Conservation (phyloP, 1,140 invertebrate genomes). For the Aphaenogaster ashmeadi region DNA sequence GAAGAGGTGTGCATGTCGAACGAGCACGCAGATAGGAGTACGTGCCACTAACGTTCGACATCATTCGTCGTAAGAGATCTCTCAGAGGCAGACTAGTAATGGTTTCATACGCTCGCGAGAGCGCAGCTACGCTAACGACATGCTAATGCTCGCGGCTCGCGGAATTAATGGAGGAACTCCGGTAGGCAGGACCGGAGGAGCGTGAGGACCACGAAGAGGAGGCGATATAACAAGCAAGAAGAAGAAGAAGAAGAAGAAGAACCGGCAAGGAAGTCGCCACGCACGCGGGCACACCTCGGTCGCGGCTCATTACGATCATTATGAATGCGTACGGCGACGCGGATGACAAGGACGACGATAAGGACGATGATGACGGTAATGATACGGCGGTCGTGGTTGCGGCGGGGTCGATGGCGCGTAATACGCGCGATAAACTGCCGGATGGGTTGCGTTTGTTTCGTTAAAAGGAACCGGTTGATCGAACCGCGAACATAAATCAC, state of each 20-base stretch:
- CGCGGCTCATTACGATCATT: slow-evolving; percentile 68
- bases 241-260: slow-evolving; percentile 15
- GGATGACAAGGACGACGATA: slow-evolving; percentile 60
- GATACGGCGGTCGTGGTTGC: slow-evolving; percentile 39
- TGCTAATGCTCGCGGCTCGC: slow-evolving; percentile 75
- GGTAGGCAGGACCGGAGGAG: slow-evolving; percentile 36
- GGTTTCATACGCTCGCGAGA: slow-evolving; percentile 71
- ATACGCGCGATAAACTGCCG: slow-evolving; percentile 56
- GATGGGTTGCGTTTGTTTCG: slow-evolving; percentile 44
- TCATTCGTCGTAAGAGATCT: slow-evolving; percentile 31
- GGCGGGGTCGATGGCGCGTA: slow-evolving; percentile 54
- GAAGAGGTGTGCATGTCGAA: slow-evolving; percentile 54
- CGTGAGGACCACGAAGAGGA: slow-evolving; percentile 46
- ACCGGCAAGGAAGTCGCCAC: slow-evolving; percentile 9
- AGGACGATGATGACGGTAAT: slow-evolving; percentile 60
- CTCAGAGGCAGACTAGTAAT: slow-evolving; percentile 55
- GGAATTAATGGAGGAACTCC: slow-evolving; percentile 75
- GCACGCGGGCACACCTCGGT: slow-evolving; percentile 43
- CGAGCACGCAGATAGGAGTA: slow-evolving; percentile 19
- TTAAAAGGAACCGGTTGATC: slow-evolving; percentile 28
- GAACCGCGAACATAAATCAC: slow-evolving; percentile 28
- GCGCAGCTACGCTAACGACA: slow-evolving; percentile 72
- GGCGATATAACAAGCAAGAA: slow-evolving; percentile 15
- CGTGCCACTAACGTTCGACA: slow-evolving; percentile 50
- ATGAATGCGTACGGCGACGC: slow-evolving; percentile 50